Evolutionary conservation across 2,888 invertebrate genomes (phyloP).

Genomic region (Plebejus argus): DNA sequence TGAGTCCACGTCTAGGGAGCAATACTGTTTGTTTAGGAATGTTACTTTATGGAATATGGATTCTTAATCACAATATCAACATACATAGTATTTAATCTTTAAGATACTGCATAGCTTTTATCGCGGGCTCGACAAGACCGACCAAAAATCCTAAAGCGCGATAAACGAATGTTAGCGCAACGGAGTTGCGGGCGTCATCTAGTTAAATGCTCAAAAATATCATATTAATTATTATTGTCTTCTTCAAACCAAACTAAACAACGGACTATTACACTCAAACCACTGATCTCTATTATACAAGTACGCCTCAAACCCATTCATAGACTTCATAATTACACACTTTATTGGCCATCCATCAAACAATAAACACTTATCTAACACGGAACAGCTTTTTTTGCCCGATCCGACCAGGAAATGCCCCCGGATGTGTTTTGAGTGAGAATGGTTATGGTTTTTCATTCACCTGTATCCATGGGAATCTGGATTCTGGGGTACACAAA

Average conservation of each 20-base stretch:
- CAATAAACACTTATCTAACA: conserved; percentile 62
- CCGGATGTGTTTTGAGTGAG: conserved; percentile 64
- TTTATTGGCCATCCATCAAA: conserved; percentile 22
- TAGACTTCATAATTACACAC: background rate
- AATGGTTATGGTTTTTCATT: conserved; percentile 60
- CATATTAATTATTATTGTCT: too few relatives aligned
- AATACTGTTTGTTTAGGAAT: conserved; percentile 26
- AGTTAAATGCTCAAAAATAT: too few relatives aligned
- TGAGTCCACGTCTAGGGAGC: conserved; percentile 41
- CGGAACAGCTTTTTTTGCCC: conserved; percentile 54
- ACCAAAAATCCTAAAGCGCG: too few relatives aligned
- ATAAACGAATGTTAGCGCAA: too few relatives aligned
- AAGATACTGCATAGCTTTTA: too few relatives aligned
- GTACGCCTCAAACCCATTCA: background rate
- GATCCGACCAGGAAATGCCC: conserved; percentile 66
- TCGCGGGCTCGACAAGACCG: too few relatives aligned
- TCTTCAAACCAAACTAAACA: background rate
- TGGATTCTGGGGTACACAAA: conserved; percentile 56
- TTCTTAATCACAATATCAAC: background rate
- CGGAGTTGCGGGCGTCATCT: too few relatives aligned
- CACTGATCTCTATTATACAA: too few relatives aligned
- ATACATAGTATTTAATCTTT: too few relatives aligned
- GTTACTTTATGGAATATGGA: background rate
- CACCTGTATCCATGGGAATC: conserved; percentile 73
- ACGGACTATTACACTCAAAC: background rate